These are phyloP conservation scores for Keiferia lycopersicella DNA, from an alignment of 2,888 invertebrate species.

Conservation along the genomic window DNA sequence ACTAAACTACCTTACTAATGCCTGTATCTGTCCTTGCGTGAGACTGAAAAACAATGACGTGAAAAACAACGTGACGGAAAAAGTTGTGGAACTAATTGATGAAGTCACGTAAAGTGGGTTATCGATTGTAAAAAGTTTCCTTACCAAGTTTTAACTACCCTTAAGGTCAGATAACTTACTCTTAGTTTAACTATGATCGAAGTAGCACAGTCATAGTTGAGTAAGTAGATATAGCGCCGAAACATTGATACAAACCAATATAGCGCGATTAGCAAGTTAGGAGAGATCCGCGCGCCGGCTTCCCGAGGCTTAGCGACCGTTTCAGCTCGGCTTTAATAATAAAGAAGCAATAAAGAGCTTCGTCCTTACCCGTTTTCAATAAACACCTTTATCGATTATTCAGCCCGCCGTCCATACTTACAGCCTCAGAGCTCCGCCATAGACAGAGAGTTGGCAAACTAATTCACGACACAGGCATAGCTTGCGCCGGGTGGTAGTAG, in stretches of 20 bases:
- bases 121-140: too few relatives aligned
- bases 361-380: slow-evolving; percentile 80
- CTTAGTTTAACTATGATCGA: neutral
- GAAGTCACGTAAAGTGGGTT: neutral
- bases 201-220: neutral
- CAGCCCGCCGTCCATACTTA: slow-evolving; percentile 79
- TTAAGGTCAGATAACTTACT: neutral
- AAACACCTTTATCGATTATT: slow-evolving; percentile 82
- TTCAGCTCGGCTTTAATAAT: slow-evolving; percentile 67
- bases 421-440: slow-evolving; percentile 77
- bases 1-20: neutral
- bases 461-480: slow-evolving; percentile 81
- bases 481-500: slow-evolving; percentile 74
- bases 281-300: slow-evolving; percentile 1
- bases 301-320: slow-evolving; percentile 40
- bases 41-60: slow-evolving; percentile 15
- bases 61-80: neutral
- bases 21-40: neutral
- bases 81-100: neutral
- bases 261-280: slow-evolving; percentile 20
- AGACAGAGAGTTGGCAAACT: slow-evolving; percentile 81
- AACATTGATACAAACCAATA: slow-evolving; percentile 4
- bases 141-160: too few relatives aligned
- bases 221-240: slow-evolving; percentile 2
- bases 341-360: slow-evolving; percentile 78